A percentile compares a stretch with the other conserved stretches of the same genome.
phyloP scores from a whole-genome alignment of 2,113 vertebrate species.

The Aplodontia rufa region DNA sequence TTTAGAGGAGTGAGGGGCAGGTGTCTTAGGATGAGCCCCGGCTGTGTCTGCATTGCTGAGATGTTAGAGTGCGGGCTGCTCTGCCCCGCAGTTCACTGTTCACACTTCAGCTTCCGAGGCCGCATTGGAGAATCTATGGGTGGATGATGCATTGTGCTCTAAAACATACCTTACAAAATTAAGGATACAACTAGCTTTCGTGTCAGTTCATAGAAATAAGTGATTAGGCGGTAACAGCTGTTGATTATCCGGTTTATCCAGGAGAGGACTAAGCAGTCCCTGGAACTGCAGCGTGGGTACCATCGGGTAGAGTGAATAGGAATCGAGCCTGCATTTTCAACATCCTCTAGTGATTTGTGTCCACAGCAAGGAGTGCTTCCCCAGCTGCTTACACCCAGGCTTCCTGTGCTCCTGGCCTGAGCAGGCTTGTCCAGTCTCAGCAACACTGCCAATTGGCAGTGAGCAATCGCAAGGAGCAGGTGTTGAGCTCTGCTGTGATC shows the following conservation, averaged over 20 bases:
- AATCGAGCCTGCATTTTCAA: background rate
- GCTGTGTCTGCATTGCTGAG: background rate
- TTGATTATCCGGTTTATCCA: background rate
- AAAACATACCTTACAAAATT: background rate
- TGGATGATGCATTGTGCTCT: background rate
- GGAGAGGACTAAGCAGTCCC: background rate
- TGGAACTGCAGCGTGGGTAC: rapidly evolving
- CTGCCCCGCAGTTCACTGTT: background rate
- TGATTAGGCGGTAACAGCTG: background rate
- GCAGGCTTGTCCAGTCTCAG: background rate
- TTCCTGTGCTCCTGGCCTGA: rapidly evolving
- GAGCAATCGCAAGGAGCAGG: background rate
- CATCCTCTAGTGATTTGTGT: background rate
- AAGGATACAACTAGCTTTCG: background rate
- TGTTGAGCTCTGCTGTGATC: rapidly evolving
- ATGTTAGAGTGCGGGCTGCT: background rate
- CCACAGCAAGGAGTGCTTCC: background rate
- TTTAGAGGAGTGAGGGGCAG: background rate
- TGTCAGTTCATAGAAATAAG: background rate
- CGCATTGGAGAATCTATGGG: background rate
- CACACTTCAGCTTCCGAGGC: background rate
- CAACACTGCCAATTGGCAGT: too few relatives aligned
- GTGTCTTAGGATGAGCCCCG: too few relatives aligned
- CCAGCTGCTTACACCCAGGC: background rate
- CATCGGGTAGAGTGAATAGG: rapidly evolving